phyloP scores from a whole-genome alignment of 2,113 vertebrate species.

The Amphiprion ocellaris region DNA sequence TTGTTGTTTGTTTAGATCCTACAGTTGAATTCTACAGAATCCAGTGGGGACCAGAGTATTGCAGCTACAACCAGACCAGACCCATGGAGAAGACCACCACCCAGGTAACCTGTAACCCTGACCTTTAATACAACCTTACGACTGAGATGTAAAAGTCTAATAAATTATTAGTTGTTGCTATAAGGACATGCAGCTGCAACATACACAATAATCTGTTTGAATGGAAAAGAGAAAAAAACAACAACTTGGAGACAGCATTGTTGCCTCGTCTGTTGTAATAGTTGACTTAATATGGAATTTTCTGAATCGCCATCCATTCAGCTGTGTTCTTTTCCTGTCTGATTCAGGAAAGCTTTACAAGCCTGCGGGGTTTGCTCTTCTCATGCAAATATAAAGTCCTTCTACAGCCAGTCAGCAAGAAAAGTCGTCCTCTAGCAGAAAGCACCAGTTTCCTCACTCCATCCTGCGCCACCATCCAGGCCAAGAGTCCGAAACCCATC shows the following conservation, averaged over 20 bases:
- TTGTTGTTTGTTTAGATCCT: constrained; percentile 55
- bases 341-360: constrained; percentile 88
- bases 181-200: no score
- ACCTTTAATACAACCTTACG: not conserved
- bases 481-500: constrained; percentile 84
- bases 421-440: constrained; percentile 82
- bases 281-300: no score
- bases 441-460: constrained; percentile 89
- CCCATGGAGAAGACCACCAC: constrained; percentile 69
- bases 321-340: not conserved
- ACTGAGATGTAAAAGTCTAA: no score
- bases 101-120: constrained; percentile 54
- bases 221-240: not conserved
- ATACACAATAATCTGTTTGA: no score
- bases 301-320: no score
- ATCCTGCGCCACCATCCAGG: constrained; percentile 87
- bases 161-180: no score
- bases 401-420: constrained; percentile 84
- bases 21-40: constrained; percentile 84
- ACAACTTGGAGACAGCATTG: no score
- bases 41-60: constrained; percentile 89
- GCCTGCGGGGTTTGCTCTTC: constrained; percentile 89
- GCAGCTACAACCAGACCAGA: constrained; percentile 85
- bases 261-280: no score
- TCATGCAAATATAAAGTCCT: constrained; percentile 94